Evolutionary conservation across 2,797 vertebrate genomes (phyloP), one percentile per base, ranked within the genome.

Genomic region (Neopelma chrysocephalum): DNA sequence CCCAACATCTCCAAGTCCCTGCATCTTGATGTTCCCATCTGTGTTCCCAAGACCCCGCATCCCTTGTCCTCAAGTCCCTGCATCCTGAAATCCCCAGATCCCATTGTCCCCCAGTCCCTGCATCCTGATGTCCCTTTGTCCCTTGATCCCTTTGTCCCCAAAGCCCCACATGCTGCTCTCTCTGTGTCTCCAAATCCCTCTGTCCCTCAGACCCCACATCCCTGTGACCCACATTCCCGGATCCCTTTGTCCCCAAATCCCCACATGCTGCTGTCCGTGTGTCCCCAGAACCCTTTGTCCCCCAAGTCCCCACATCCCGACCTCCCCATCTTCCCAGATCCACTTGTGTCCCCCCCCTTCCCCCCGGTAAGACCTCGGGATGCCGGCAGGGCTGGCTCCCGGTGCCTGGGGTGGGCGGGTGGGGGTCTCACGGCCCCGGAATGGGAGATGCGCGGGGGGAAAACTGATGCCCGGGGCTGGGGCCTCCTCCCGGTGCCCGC

Each of bases 251-350:
- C 34, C 80, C 20, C 27, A 2, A 6, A 4, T 34, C 11, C 27
- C 25, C 29, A 1, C 51, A 11, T 29, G 4, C 27, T 29, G 27
- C 50, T 11, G 10, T 29, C 50, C 50, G 10, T 17, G 50, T 29
- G 27, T 29, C 50, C 50, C 51, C 21, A 29, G 9, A 17, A 21
- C 54, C 31, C 3, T 9, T 3, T 50, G 51, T 85, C 47, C 54
- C 23, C 19, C 3, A 1, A 1, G 1, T 27, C 21, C 32, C 9
- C 51, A 3, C 9, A 5, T 18, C 15, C 6, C 50, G 0, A 1
- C 7, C 22, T 32, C 18, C 34, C 31, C 36, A 4, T 5, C 0
- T 19, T 5, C 31, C 31, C 27, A 1, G 3, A 3, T 53, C 45
- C 57, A 26, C 3, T 10, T 38, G 36, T 42, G 42, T 43, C 42